Evolutionary conservation across 2,797 vertebrate genomes (phyloP), one percentile per base, ranked within the genome.

Genomic region (Notoglanidium macrostoma): DNA sequence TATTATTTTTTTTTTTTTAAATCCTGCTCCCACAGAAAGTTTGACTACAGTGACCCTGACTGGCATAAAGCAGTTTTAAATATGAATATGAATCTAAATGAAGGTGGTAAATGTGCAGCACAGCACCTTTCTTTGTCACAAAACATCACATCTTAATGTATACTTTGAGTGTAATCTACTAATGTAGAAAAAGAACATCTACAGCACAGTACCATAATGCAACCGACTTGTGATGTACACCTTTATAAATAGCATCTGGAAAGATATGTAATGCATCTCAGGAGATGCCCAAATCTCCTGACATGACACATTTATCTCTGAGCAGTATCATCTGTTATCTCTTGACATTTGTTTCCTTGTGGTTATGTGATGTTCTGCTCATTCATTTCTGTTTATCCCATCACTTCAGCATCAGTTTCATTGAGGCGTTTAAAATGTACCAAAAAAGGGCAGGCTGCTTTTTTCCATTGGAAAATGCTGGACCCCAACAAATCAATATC

Each of bases 401-500:
- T 79, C 23, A 26, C n/a, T 84, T 84, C 76, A 84, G 11, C 15
- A 57, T 87, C 63, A 85, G 49, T n/a, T 73, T 70, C 51, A 72
- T 17, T 9, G 21, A n/a, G 23, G 67, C 12, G 5, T 12, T 14
- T 84, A 26, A 32, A 84, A 70, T 29, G 8, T n/a, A 29, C 40
- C 59, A 83, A 67, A 65, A 35, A 67, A 65, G 12, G 2, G 46
- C 77, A 63, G 76, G 32, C 57, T 85, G 76, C 23, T 74, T 84
- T 51, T 49, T 49, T 51, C n/a, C 26, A 12, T 55, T 19, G 6
- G 8, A 29, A 21, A 59, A 57, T 78, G 32, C 12, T 49, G 29
- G 77, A 73, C 46, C 8, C 59, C 21, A 81, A 59, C 85, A 74
- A 84, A 89, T 89, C 87, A 89, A 89, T 89, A 89, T 55, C 61